Percentiles rank a stretch among this genome's conserved stretches.
These are phyloP conservation scores for Mus spretus DNA, from an alignment of 2,797 vertebrate species.

Conservation along the genomic window DNA sequence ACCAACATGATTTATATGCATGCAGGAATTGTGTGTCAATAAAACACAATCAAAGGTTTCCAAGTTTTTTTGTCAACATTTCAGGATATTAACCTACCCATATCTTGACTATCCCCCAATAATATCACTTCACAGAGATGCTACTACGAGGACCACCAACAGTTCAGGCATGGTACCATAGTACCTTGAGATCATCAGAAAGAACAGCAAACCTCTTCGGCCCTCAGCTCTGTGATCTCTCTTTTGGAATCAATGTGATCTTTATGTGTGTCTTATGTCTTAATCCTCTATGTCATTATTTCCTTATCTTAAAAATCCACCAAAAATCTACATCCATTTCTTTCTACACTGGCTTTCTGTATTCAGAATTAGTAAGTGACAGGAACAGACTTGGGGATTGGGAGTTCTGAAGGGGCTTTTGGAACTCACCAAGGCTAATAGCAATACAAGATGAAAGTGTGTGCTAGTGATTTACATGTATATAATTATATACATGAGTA, in stretches of 20 bases:
- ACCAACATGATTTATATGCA: background rate
- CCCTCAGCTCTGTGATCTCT: background rate
- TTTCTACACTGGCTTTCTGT: slow-evolving; percentile 4
- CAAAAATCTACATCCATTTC: background rate
- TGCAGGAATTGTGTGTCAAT: background rate
- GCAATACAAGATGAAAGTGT: slow-evolving; percentile 65
- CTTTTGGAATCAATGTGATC: background rate
- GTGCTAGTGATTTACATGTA: slow-evolving; percentile 77
- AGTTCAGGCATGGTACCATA: background rate
- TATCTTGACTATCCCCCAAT: background rate
- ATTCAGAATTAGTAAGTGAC: slow-evolving; percentile 29
- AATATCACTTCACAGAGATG: background rate
- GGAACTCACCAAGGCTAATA: slow-evolving; percentile 7
- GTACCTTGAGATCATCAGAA: background rate
- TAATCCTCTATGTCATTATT: background rate
- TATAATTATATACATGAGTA: slow-evolving; percentile 62
- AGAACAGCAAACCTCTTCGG: too few species aligned
- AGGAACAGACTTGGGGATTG: slow-evolving; percentile 15
- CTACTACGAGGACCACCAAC: background rate
- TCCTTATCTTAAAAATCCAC: background rate
- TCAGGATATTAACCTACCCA: background rate
- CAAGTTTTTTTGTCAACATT: background rate
- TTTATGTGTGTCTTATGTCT: background rate
- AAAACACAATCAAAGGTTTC: background rate
- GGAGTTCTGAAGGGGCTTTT: slow-evolving; percentile 11